A percentile compares a stretch with the other conserved stretches of the same genome.
Conservation (phyloP, 2,113 vertebrate genomes). For the Nothobranchius kuhntae region DNA sequence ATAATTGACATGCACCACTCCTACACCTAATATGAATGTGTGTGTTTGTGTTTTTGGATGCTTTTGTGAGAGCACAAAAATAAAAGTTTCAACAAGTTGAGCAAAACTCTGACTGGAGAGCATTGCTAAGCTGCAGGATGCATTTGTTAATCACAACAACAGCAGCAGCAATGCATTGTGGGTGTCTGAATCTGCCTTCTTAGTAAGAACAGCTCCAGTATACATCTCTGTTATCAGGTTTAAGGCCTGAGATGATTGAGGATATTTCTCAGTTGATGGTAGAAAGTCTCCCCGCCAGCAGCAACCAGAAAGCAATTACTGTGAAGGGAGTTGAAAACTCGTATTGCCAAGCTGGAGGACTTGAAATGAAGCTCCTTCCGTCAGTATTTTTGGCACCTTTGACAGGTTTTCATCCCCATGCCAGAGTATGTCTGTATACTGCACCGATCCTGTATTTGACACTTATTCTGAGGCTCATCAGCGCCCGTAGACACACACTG, state of each 20-base stretch:
- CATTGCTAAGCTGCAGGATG: conserved; percentile 11
- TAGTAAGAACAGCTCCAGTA: background rate
- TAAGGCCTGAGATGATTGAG: background rate
- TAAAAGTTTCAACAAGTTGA: conserved; percentile 9
- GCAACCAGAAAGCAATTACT: conserved; percentile 7
- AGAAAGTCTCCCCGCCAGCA: conserved; percentile 5
- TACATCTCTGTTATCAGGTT: background rate
- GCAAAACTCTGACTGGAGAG: background rate
- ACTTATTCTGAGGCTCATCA: conserved; percentile 37
- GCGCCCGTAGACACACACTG: conserved; percentile 25
- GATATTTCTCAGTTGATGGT: background rate
- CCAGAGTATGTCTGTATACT: conserved; percentile 23
- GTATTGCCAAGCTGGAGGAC: conserved; percentile 9
- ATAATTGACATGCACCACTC: conserved; percentile 31
- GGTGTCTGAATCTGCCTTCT: conserved; percentile 16
- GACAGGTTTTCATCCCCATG: conserved; percentile 23
- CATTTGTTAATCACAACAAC: conserved; percentile 21
- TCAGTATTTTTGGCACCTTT: conserved; percentile 39
- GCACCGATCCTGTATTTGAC: conserved; percentile 44
- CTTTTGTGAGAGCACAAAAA: background rate
- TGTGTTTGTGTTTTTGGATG: background rate
- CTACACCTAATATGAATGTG: background rate
- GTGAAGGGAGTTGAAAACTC: conserved; percentile 19
- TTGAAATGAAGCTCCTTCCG: conserved; percentile 14
- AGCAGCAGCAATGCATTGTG: conserved; percentile 14